Evolutionary conservation across 1,140 invertebrate genomes (phyloP), one percentile per base, ranked within the genome.

Genomic region (Helicoverpa armigera): DNA sequence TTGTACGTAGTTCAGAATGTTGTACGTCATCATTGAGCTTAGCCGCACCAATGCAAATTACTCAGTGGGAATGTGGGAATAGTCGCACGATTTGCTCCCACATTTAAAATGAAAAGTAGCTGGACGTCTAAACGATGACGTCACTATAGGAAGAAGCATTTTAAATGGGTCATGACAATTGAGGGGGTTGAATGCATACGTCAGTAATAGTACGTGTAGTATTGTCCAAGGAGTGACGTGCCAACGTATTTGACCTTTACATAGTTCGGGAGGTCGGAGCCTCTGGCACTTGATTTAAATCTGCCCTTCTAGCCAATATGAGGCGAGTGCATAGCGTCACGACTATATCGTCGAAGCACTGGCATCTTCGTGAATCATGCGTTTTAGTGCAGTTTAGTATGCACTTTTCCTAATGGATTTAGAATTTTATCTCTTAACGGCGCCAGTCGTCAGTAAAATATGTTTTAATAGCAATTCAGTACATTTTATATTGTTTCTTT

Each of bases 241-340:
- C 69, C 69, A 72, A 72, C 69, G 23, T 54, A 29, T 63, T n/a
- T 35, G 56, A 61, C 73, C 73, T 75, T 75, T 61, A 10, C 54
- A 51, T 73, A 56, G 16, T 73, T 50, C 29, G 29, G 48, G 58
- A 75, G 73, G 58, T 75, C 73, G 35, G 10, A 75, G 13, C 2
- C 58, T 18, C 43, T 61, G 73, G 70, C 53, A 73, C 48, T 60
- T 43, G 56, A 63, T 48, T 75, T 61, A 50, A 75, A 72, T 61
- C 31, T 61, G 58, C 35, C 53, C 72, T 60, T 13, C 56, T 16
- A 75, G 43, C 54, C 31, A 75, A 75, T 72, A 67, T 16, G 14
- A 54, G 14, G 18, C 14, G 9, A 18, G 18, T 31, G 23, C 29
- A 72, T 72, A 72, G 13, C 69, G 2, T 72, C 50, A 72, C 69